Evolutionary conservation across 2,797 vertebrate genomes (phyloP), one percentile per base, ranked within the genome.

Genomic region (Pantherophis alleghaniensis): DNA sequence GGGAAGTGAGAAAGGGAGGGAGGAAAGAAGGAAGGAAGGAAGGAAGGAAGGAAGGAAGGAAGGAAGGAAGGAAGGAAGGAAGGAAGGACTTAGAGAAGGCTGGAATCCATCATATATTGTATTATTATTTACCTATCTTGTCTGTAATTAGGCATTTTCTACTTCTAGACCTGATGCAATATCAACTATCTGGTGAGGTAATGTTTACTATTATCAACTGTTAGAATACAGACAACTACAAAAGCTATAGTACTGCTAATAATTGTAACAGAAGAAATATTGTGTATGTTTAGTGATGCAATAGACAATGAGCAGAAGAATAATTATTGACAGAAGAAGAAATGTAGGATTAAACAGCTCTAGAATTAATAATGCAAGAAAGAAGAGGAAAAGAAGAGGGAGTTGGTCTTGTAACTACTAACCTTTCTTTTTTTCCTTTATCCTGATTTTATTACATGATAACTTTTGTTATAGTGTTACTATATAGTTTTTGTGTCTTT

Each of bases 111-210:
- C 90, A 63, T 53, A 56, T 89, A 51, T 42, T 69, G 55, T 37
- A 86, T 89, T 79, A 28, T 91, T 91, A 59, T 91, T 89, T 93
- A 89, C 12, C 87, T 87, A 93, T 90, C 69, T 91, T 91, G 87
- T 55, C 47, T 89, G 66, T 79, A 89, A 93, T 91, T 91, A 86
- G 87, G 93, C 26, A 26, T 91, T 93, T 91, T 47, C 66, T 59
- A 61, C 87, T 91, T 51, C 56, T 55, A 55, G 63, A 14, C 57
- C 24, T 88, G 87, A 79, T 89, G 90, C 42, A 59, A 86, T 90
- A 83, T 91, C 51, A 86, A n/a, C 87, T 32, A 89, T 86, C 93
- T 91, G 86, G 55, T 86, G 61, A 86, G 57, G 32, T n/a, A 37
- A 26, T 93, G 87, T 93, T 91, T 91, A 83, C 91, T 91, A 89